These are phyloP conservation scores for Lepus americanus DNA, from an alignment of 2,113 vertebrate species.

Conservation along the genomic window DNA sequence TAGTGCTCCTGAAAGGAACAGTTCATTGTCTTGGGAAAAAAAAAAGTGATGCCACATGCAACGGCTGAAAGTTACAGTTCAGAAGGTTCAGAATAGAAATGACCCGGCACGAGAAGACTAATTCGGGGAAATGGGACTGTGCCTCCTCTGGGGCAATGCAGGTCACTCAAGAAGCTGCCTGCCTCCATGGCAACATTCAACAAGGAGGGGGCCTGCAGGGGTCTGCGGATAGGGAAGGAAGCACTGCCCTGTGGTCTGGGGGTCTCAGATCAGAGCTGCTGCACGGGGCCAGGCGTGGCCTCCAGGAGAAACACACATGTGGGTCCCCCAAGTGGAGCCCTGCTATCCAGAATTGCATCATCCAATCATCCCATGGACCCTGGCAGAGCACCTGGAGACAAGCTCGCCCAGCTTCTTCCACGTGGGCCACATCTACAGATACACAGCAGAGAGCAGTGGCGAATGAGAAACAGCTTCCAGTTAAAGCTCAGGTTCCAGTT, in stretches of 20 bases:
- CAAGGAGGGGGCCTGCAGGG: fast-evolving
- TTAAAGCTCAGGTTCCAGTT: slow-evolving; percentile 33
- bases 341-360: neutral
- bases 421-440: neutral
- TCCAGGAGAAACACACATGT: neutral
- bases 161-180: neutral
- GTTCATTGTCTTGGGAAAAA: no score
- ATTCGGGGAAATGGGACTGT: slow-evolving; percentile 18
- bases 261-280: neutral
- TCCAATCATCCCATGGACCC: neutral
- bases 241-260: neutral
- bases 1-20: slow-evolving; percentile 1
- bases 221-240: neutral
- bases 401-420: neutral
- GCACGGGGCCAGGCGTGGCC: neutral
- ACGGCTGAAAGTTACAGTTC: slow-evolving; percentile 45
- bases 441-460: neutral
- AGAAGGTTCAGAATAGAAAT: slow-evolving; percentile 42
- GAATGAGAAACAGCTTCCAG: neutral
- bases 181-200: neutral
- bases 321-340: neutral
- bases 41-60: slow-evolving; percentile 12
- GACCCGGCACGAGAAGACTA: slow-evolving; percentile 37
- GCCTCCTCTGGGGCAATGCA: neutral
- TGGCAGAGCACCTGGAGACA: neutral